Evolutionary conservation across 2,888 invertebrate species (phyloP), one percentile per base, ranked within the genome.

Genomic region (Eledona agricola): DNA sequence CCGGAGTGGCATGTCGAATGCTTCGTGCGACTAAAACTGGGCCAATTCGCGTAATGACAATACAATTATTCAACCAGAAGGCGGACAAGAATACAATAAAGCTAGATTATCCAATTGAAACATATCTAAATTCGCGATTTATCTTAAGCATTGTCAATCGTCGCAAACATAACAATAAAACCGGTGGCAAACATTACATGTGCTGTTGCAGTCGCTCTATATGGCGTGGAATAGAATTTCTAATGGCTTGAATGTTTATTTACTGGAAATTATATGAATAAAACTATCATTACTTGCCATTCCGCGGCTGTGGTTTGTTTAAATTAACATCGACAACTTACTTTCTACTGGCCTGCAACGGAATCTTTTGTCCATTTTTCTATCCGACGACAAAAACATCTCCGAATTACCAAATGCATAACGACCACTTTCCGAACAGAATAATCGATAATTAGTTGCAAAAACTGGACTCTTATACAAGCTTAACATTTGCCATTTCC

Each of bases 91-190:
- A 64, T 51, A 61, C 62, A 60, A 62, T 64, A 62, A 68, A 64
- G 58, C 58, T 59, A 59, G 60, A 65, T 69, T 66, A 59, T 69
- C 63, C 63, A 67, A 65, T 65, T 64, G 65, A 65, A 65, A 66
- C 66, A 59, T 68, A 71, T 71, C 69, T 67, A 63, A 67, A 71
- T 67, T 65, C 63, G 58, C 67, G 58, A 65, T 69, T 71, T 72
- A 72, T 72, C 70, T 71, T 58, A 66, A 67, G 60, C 62, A 68
- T 66, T 70, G 71, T 71, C 72, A 71, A 69, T 70, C 66, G 65
- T 66, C 60, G 51, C 59, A 51, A 56, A 64, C 57, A 71, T 72
- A 70, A 72, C 67, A 70, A 72, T 72, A 71, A 71, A 71, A 63
- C 64, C 64, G 61, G 66, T 67, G 64, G 66, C 63, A 63, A 61